Evolutionary conservation across 2,888 invertebrate genomes (phyloP).

Genomic region (Drosophila heteroneura): DNA sequence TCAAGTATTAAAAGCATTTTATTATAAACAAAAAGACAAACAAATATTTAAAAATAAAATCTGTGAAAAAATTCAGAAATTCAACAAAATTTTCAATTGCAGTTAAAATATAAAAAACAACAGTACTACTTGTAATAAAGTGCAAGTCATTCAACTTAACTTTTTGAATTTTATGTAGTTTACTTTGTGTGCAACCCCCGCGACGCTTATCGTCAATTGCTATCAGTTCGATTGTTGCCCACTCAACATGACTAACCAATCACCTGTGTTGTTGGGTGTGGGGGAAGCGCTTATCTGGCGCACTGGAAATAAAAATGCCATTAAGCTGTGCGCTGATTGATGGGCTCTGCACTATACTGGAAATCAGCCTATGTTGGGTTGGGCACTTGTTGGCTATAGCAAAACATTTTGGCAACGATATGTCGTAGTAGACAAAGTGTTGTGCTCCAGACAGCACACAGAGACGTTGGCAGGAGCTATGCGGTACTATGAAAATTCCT

Average conservation of each 20-base stretch:
- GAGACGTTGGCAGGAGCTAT: constrained; percentile 28
- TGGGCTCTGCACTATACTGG: constrained; percentile 28
- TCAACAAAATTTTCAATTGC: not conserved
- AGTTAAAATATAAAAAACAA: not conserved
- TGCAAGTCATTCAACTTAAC: not conserved
- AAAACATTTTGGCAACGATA: constrained; percentile 14
- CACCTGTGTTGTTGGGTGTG: constrained; percentile 9
- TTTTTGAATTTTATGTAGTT: not conserved
- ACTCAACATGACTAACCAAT: constrained; percentile 44
- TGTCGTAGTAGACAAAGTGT: constrained; percentile 53
- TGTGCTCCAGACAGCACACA: constrained; percentile 52
- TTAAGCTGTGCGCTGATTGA: constrained; percentile 54
- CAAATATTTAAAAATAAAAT: not conserved
- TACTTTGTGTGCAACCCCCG: constrained; percentile 18
- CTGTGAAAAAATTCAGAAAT: accelerated
- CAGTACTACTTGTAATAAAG: not conserved
- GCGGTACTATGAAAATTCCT: constrained; percentile 76
- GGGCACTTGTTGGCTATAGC: not conserved
- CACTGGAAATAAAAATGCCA: constrained; percentile 34
- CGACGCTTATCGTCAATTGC: not conserved
- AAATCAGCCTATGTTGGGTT: constrained; percentile 2
- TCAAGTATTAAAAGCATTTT: not conserved
- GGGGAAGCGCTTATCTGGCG: constrained; percentile 32
- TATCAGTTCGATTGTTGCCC: constrained; percentile 19
- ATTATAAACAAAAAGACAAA: not conserved